These are phyloP conservation scores for Zosterops japonicus DNA, from an alignment of 2,113 vertebrate genomes.

Conservation along the genomic window DNA sequence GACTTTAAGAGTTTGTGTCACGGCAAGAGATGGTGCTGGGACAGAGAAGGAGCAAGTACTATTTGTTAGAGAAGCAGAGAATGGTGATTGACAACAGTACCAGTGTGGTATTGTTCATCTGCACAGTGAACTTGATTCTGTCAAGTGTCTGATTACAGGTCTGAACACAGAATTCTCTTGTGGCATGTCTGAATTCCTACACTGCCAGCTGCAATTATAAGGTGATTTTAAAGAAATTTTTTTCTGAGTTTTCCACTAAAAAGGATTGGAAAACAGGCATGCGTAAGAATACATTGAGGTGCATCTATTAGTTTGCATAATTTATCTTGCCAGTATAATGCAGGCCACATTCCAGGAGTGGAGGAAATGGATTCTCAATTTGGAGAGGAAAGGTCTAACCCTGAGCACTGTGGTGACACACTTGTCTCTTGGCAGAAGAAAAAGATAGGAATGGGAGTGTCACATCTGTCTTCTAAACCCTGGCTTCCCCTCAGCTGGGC, in stretches of 20 bases:
- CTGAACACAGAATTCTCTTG: background rate
- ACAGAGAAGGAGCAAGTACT: background rate
- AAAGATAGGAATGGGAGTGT: background rate
- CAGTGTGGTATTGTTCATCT: background rate
- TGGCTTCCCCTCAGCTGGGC: background rate
- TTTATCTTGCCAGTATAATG: background rate
- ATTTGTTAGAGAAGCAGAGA: background rate
- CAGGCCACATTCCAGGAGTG: background rate
- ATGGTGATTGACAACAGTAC: background rate
- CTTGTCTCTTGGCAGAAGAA: background rate
- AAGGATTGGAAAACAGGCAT: background rate
- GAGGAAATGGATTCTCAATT: background rate
- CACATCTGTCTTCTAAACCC: background rate
- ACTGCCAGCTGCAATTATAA: background rate
- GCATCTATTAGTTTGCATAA: background rate
- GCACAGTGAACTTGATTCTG: background rate
- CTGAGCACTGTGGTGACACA: background rate
- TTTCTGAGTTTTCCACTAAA: background rate
- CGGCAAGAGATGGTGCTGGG: background rate
- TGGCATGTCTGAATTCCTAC: background rate
- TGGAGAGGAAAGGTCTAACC: background rate
- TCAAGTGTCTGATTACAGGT: background rate
- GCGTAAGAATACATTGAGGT: background rate
- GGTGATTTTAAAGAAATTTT: background rate
- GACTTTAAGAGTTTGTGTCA: background rate